Base-by-base conservation (phyloP, 2,797 vertebrate genomes). In the Taeniopygia guttata region DNA sequence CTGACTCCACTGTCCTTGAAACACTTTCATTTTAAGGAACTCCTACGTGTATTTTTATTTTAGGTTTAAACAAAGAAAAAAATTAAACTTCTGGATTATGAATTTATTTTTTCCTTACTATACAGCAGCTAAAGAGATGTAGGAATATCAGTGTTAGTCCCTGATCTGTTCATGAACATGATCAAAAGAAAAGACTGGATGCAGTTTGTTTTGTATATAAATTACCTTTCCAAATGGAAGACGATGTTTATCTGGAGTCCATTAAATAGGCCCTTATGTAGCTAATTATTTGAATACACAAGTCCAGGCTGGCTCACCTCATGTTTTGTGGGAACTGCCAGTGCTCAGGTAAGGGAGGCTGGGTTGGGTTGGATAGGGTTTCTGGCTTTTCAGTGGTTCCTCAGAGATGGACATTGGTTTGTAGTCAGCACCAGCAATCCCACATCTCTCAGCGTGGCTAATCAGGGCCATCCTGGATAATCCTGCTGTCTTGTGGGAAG, bases 1-100 rank as follows among this genome's bases (percentile, higher is more conserved):
- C 59, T 84, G 85, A 91, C 76, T 92, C 32, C 9, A 15, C 48
- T 86, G 66, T 56, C 91, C 89, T 93, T 84, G 83, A 78, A 87
- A 29, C 62, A 32, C 51, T 59, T 81, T 32, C 12, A 66, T 88
- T 87, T 89, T 86, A 88, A 78, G 42, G 32, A 69, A 59, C 9
- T 0, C 29, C 80, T 84, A 34, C 6, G 0, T 73, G 23, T 73
- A 30, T 76, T 89, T 96, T 87, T 91, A 67, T 64, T 94, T 91
- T 29, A 66, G 30, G 10, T 89, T 87, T 72, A 69, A 91, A 89
- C n/a, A 93, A 67, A 83, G 7, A 8, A 75, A 67, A 91, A 90
- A 34, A 17, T 10, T n/a, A 25, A 69, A 55, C 15, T 90, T 78
- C 36, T 92, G 52, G 29, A 73, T 59, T 45, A 38, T 9, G 3